phyloP scores from a whole-genome alignment of 53 echinoderm and acorn worm species.

The Crossaster papposus region DNA sequence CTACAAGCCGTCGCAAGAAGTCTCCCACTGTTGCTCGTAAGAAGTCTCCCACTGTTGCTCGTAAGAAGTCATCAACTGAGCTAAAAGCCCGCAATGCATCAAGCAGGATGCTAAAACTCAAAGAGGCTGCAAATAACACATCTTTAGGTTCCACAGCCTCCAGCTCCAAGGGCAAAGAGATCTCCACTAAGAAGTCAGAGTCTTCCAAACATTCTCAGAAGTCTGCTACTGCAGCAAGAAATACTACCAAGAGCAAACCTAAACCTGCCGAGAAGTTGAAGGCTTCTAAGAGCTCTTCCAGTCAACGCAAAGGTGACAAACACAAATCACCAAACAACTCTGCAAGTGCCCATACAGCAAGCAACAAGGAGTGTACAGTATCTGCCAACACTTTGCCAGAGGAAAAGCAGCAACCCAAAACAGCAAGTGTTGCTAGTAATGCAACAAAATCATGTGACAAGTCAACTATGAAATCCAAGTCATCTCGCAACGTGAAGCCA shows the following conservation, averaged over 20 bases:
- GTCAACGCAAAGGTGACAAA: not conserved
- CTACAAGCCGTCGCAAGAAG: conserved; percentile 1
- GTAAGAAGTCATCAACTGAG: too few relatives aligned
- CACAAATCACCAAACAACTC: conserved; percentile 26
- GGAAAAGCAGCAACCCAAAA: not conserved
- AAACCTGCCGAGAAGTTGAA: conserved; percentile 34
- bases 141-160: conserved; percentile 5
- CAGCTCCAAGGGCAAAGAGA: not conserved
- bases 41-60: not conserved
- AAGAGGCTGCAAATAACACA: conserved; percentile 7
- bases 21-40: conserved; percentile 19
- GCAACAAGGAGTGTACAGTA: not conserved
- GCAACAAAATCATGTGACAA: not conserved
- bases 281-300: conserved; percentile 12
- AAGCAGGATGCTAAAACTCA: conserved; percentile 28
- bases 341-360: conserved; percentile 1
- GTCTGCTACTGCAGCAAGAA: conserved; percentile 10
- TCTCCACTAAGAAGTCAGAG: not conserved
- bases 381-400: not conserved
- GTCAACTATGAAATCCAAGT: conserved; percentile 20
- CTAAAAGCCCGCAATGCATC: conserved; percentile 17
- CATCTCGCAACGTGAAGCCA: conserved; percentile 28
- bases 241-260: not conserved
- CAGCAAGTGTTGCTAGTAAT: not conserved
- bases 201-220: not conserved